These are phyloP conservation scores for Orbicella faveolata DNA, from an alignment of 64 coral and sea anemone species.

Conservation along the genomic window DNA sequence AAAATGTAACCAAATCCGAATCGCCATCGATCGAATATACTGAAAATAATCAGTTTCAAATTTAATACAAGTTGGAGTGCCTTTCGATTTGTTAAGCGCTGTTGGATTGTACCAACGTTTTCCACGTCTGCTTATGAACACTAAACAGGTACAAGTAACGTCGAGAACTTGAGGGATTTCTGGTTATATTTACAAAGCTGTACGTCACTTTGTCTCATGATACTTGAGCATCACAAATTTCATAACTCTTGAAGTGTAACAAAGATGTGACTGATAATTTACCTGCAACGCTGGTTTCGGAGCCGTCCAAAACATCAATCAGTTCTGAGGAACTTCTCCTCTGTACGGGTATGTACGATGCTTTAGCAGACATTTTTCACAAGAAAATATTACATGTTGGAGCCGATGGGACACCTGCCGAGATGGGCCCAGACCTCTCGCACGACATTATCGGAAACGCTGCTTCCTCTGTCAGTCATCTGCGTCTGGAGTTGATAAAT, in stretches of 20 bases:
- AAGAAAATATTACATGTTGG: neutral
- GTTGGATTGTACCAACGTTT: neutral
- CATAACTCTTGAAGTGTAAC: neutral
- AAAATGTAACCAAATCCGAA: neutral
- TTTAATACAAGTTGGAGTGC: neutral
- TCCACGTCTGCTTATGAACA: neutral
- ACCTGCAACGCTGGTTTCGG: constrained; percentile 3
- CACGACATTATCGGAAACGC: neutral
- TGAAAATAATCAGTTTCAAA: neutral
- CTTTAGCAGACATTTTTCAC: neutral
- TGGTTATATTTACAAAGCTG: neutral
- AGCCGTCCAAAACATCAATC: constrained; percentile 9
- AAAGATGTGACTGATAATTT: neutral
- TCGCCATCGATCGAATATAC: neutral
- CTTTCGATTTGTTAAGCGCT: no score
- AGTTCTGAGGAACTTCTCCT: constrained; percentile 1
- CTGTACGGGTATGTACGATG: neutral
- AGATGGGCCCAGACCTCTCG: neutral
- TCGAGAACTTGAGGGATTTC: neutral
- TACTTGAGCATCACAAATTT: neutral
- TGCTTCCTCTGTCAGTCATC: neutral
- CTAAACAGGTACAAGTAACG: neutral
- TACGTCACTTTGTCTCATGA: neutral
- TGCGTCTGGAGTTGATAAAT: neutral
- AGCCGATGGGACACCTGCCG: neutral